A percentile compares a stretch with the other conserved stretches of the same genome.
These are phyloP conservation scores for Notothenia rossii DNA, from an alignment of 2,113 vertebrate species.

Conservation along the genomic window DNA sequence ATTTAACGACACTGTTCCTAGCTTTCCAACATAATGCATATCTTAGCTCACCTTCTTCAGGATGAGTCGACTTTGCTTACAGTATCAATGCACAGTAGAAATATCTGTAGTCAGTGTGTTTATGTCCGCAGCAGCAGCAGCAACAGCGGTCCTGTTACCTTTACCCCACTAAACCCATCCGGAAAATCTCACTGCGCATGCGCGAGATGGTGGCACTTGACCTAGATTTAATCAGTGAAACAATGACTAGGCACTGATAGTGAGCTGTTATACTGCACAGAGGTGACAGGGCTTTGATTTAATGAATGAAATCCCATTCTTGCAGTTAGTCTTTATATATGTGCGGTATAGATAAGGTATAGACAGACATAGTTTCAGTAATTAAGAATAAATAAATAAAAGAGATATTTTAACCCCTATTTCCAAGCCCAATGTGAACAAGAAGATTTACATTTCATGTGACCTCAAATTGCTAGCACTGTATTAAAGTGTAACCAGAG, in stretches of 20 bases:
- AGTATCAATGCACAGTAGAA: neutral
- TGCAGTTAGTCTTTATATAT: no score
- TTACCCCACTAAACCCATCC: conserved; percentile 50
- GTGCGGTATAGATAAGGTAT: no score
- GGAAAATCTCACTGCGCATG: conserved; percentile 43
- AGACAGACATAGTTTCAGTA: no score
- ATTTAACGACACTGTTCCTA: neutral
- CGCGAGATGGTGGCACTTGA: neutral
- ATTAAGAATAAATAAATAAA: no score
- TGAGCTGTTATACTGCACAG: neutral
- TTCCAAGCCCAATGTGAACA: no score
- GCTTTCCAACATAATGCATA: neutral
- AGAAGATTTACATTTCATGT: no score
- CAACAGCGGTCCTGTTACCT: conserved; percentile 27
- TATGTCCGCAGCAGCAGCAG: neutral
- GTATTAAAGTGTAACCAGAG: no score
- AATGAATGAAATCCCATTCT: no score
- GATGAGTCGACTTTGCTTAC: neutral
- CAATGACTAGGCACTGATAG: neutral
- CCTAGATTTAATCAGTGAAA: conserved; percentile 26
- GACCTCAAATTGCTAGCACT: no score
- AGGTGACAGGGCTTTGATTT: neutral
- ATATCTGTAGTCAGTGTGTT: neutral
- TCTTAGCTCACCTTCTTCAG: conserved; percentile 38
- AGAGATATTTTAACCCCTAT: no score